Conservation (phyloP, 2,797 vertebrate genomes). For the Microhierax caerulescens region DNA sequence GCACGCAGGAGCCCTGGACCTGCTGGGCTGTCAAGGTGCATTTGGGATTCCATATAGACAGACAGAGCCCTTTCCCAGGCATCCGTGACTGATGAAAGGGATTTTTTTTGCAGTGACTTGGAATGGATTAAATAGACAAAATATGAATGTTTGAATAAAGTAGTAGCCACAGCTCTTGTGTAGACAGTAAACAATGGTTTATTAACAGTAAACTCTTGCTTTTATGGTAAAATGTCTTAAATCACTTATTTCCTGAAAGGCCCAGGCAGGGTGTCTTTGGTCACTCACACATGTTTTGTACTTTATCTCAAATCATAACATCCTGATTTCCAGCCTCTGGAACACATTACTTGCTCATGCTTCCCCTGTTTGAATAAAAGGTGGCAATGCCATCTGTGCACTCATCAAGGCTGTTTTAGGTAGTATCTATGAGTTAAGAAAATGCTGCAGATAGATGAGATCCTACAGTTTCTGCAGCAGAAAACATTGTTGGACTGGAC, state of each 20-base stretch:
- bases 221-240: slow-evolving; percentile 30
- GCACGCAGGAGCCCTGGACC: neutral
- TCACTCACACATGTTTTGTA: slow-evolving; percentile 62
- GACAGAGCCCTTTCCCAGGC: neutral
- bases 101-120: neutral
- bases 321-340: slow-evolving; percentile 62
- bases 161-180: slow-evolving; percentile 38
- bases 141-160: slow-evolving; percentile 44
- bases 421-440: neutral
- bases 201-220: slow-evolving; percentile 49
- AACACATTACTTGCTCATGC: slow-evolving; percentile 41
- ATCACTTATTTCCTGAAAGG: slow-evolving; percentile 55
- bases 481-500: neutral
- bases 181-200: slow-evolving; percentile 55
- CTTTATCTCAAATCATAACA: slow-evolving; percentile 70
- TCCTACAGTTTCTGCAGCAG: neutral
- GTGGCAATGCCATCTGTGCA: slow-evolving; percentile 10
- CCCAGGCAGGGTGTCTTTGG: slow-evolving; percentile 58
- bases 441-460: neutral
- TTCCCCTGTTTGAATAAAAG: slow-evolving; percentile 44
- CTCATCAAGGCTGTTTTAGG: neutral
- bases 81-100: neutral
- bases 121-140: slow-evolving; percentile 46
- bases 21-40: slow-evolving; percentile 4
- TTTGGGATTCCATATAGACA: neutral